Evolutionary conservation across 2,888 invertebrate species (phyloP).

Genomic region (Julus scanicus): DNA sequence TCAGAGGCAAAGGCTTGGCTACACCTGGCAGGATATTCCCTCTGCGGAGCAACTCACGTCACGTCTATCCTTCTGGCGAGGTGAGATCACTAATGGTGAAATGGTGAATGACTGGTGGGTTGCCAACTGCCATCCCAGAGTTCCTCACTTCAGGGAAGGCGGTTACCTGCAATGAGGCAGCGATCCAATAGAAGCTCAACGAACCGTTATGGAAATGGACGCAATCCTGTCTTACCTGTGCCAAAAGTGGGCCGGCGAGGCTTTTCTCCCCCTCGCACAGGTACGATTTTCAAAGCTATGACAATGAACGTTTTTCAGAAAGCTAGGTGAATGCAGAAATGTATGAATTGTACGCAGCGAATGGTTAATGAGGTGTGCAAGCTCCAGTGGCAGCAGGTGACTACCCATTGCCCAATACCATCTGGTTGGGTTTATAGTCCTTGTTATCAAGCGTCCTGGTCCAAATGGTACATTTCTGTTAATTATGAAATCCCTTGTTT

Average conservation of each 20-base stretch:
- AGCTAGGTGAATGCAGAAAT: background rate
- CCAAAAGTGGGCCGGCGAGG: background rate
- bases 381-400: background rate
- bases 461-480: no score
- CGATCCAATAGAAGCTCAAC: background rate
- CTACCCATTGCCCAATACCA: background rate
- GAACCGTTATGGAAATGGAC: background rate
- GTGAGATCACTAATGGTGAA: constrained; percentile 5
- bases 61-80: background rate
- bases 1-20: background rate
- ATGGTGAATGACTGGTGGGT: background rate
- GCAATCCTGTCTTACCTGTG: background rate
- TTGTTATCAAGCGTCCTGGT: no score
- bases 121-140: background rate
- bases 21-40: background rate
- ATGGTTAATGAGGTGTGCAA: background rate
- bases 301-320: background rate
- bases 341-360: background rate
- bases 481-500: no score
- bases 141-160: constrained; percentile 1
- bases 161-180: background rate
- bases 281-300: no score
- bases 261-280: background rate
- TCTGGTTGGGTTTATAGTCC: no score
- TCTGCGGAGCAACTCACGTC: background rate